Evolutionary conservation across 2,113 vertebrate species (phyloP), one percentile per base, ranked within the genome.

Genomic region (Erythrocercus mccallii): DNA sequence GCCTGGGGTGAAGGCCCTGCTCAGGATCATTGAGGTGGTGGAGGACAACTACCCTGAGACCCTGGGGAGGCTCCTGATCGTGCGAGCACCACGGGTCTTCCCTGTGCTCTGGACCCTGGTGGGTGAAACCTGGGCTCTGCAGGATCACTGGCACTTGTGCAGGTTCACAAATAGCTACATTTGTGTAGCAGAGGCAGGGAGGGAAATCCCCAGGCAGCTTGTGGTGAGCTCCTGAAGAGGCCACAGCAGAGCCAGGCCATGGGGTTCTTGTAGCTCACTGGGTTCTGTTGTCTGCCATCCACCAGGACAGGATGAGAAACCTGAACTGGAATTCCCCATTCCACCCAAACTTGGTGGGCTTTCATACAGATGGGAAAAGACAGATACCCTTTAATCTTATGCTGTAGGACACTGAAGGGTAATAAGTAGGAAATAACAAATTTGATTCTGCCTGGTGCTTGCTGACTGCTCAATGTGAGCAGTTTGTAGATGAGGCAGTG

Each of bases 81-180:
- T 99, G 56, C 94, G 98, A 5, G 98, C 98, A 1, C 98, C 98
- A 9, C 95, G 98, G 0, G 98, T 99, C 37, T 99, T 99, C 66
- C 98, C 98, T 0, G 98, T 99, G 64, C 98, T 99, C 51, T 99
- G 98, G 98, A 98, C 98, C 5, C 97, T 99, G 98, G 98, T 99
- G 47, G 82, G 98, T 97, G 62, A 47, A 28, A 64, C 11, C 16
- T 25, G 35, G 25, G 16, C n/a, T 47, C 33, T 69, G 45, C 44
- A 37, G 72, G 22, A 18, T 35, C 15, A 0, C 15, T n/a, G 81
- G 24, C 40, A 42, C 31, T 53, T 33, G 17, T 45, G n/a, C 4
- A 2, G 9, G 10, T 65, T 57, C 65, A 53, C 65, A 60, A 17
- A 42, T 4, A 35, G 48, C 54, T 70, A 3, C 45, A 65, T 27